phyloP scores from a whole-genome alignment of 1,140 invertebrate genomes.

The Drosophila subobscura region DNA sequence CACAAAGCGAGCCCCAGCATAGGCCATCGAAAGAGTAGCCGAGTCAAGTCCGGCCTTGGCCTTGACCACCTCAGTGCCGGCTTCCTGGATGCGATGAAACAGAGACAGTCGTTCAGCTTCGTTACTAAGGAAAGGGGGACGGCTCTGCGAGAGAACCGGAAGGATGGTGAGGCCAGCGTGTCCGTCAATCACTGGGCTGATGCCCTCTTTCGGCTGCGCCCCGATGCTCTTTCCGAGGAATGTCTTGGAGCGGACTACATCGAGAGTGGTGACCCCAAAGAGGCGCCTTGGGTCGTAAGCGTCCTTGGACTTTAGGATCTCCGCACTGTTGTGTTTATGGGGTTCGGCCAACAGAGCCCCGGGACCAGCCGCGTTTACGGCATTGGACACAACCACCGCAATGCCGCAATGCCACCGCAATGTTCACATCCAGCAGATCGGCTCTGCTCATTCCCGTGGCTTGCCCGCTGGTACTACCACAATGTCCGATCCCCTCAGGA shows the following conservation, averaged over 20 bases:
- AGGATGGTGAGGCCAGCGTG: conserved; percentile 98
- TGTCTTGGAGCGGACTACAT: conserved; percentile 96
- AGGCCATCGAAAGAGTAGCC: conserved; percentile 99
- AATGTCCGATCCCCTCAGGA: conserved; percentile 86
- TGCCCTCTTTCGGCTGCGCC: conserved; percentile 90
- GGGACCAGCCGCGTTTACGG: conserved; percentile 91
- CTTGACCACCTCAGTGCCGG: conserved; percentile 98
- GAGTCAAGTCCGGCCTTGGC: conserved; percentile 98
- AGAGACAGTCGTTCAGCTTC: conserved; percentile 89
- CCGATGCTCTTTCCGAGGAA: conserved; percentile 94
- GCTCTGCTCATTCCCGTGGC: conserved; percentile 95
- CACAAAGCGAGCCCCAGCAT: conserved; percentile 95
- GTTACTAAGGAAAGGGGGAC: conserved; percentile 89
- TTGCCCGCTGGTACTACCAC: conserved; percentile 98
- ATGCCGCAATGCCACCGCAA: conserved; percentile 96
- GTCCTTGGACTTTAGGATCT: conserved; percentile 93
- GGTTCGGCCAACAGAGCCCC: conserved; percentile 96
- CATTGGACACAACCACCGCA: conserved; percentile 92
- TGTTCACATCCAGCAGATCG: conserved; percentile 98
- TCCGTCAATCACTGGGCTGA: conserved; percentile 97
- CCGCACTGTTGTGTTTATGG: conserved; percentile 98
- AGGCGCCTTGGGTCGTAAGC: conserved; percentile 95
- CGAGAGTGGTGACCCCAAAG: conserved; percentile 97
- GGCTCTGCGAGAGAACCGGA: conserved; percentile 96
- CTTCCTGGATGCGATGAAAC: conserved; percentile 94